Evolutionary conservation across 2,888 invertebrate species (phyloP).

Genomic region (Polydrusus pterygomalis): DNA sequence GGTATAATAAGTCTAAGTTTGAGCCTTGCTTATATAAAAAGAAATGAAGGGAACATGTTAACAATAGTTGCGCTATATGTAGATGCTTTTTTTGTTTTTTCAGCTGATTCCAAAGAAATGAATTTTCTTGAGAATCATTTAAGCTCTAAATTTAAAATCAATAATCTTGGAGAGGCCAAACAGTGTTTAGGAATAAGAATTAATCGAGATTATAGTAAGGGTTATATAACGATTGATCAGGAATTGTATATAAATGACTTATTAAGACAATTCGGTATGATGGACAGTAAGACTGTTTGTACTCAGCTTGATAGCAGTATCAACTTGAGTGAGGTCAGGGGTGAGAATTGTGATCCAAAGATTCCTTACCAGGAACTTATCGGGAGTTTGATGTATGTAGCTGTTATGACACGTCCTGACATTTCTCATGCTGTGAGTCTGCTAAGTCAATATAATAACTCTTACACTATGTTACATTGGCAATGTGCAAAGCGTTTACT

Average conservation of each 20-base stretch:
- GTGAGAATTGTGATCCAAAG: too few species aligned
- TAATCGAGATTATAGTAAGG: conserved; percentile 21
- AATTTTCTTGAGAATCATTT: conserved; percentile 30
- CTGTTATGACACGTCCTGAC: too few species aligned
- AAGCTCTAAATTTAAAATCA: conserved; percentile 31
- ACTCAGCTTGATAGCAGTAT: conserved; percentile 27
- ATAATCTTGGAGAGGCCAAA: conserved; percentile 35
- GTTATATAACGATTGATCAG: conserved; percentile 23
- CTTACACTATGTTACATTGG: too few species aligned
- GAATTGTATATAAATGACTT: conserved; percentile 34
- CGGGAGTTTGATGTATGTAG: conserved; percentile 36
- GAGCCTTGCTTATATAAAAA: conserved; percentile 31
- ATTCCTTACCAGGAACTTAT: neutral
- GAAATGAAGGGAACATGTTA: neutral
- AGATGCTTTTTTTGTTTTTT: conserved; percentile 46
- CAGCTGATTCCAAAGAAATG: conserved; percentile 26
- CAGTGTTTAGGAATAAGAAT: conserved; percentile 36
- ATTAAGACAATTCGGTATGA: conserved; percentile 36
- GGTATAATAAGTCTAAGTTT: conserved; percentile 30
- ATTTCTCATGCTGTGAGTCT: too few species aligned
- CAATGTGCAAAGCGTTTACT: too few species aligned
- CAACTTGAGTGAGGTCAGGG: too few species aligned
- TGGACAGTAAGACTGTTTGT: conserved; percentile 16
- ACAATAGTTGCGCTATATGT: conserved; percentile 38
- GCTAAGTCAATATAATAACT: too few species aligned